These are phyloP conservation scores for Drosophila novamexicana DNA, from an alignment of 1,140 invertebrate species.

Conservation along the genomic window DNA sequence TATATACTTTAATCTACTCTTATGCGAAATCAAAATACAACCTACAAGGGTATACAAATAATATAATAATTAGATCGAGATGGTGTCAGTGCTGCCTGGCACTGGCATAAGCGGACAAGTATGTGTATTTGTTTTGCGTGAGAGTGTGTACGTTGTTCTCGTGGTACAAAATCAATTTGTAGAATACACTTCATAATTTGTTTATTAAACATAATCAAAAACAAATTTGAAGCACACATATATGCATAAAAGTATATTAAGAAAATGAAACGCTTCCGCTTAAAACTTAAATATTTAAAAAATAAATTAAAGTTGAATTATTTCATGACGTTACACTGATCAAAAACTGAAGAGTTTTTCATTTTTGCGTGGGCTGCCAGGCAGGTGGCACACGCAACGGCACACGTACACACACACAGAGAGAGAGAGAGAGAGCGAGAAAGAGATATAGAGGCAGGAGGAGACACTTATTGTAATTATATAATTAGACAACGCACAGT, in stretches of 20 bases:
- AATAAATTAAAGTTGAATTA: slow-evolving; percentile 6
- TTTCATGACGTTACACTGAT: not conserved
- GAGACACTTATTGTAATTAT: slow-evolving; percentile 24
- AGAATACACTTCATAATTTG: slow-evolving; percentile 17
- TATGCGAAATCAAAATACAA: not conserved
- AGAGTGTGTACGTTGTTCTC: slow-evolving; percentile 5
- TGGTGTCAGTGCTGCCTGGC: not conserved
- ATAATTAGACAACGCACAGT: slow-evolving; percentile 18
- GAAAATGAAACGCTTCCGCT: slow-evolving; percentile 1
- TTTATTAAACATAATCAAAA: slow-evolving; percentile 37
- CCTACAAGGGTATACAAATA: not conserved
- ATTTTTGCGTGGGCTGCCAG: not conserved
- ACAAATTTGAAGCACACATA: not conserved
- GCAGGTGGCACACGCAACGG: not conserved
- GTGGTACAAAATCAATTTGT: slow-evolving; percentile 3
- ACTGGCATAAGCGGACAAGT: not conserved
- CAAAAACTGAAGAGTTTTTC: not conserved
- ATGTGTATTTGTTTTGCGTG: slow-evolving; percentile 13
- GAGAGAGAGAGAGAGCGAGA: slow-evolving; percentile 2
- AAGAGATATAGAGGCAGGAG: slow-evolving; percentile 8
- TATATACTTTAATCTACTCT: too few relatives aligned
- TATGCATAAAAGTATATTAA: not conserved
- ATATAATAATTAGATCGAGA: too few relatives aligned
- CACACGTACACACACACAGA: slow-evolving; percentile 26
- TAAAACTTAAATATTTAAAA: slow-evolving; percentile 24